Evolutionary conservation across 2,113 vertebrate species (phyloP), one percentile per base, ranked within the genome.

Genomic region (Ancistrus triradiatus): DNA sequence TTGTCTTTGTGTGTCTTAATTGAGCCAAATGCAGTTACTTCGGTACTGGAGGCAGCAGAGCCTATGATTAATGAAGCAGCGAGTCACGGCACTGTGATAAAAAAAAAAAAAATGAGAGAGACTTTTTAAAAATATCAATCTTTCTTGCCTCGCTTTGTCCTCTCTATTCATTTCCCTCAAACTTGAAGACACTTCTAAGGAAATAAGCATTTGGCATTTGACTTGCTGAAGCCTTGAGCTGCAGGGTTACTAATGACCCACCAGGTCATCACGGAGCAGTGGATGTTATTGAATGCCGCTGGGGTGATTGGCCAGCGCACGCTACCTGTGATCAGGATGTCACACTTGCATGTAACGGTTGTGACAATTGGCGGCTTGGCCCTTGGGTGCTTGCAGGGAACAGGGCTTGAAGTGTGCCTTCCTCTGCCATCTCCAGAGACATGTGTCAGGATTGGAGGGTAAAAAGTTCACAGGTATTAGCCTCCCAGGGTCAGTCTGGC

Each of bases 21-120:
- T 88, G 86, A 84, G 83, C 81, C 81, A 86, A 88, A 88, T 86
- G 86, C 80, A 82, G 86, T 88, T 86, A 85, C 81, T 80, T 84
- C 82, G 80, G 82, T 70, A 74, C 83, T 67, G 43, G 80, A 81
- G 81, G 81, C 82, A 85, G 80, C 83, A 81, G 79, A 81, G 81
- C 74, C 78, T 69, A 80, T 87, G 86, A 88, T 88, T 89, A 87
- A 85, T 85, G 86, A 87, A 80, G 81, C 83, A 80, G 81, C 78
- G 77, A 84, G 82, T 85, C 85, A 85, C 66, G 59, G 69, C 83
- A 83, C 85, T 81, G 83, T 85, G 83, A 85, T 86, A 84, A 85
- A 83, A 33, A 33, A 33, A 33, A 37, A 37, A 10, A 37, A 37
- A 81, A 81, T 72, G 74, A 80, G 80, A 77, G 44, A 66, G 69